Conservation (phyloP, 2,113 vertebrate genomes). For the Pseudois nayaur region DNA sequence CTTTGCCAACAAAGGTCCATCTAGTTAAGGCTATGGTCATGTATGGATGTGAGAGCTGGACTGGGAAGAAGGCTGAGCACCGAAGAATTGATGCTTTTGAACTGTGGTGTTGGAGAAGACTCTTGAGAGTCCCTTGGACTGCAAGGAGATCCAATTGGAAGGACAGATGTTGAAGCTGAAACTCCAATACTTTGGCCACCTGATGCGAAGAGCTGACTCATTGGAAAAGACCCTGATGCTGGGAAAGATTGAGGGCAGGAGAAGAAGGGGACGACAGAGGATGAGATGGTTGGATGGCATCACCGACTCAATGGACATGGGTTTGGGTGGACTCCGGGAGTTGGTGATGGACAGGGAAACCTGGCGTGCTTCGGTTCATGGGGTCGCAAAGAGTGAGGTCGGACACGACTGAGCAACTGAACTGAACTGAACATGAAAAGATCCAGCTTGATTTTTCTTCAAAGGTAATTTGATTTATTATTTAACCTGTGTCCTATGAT, state of each 20-base stretch:
- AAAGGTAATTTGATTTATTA: neutral
- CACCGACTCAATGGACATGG: neutral
- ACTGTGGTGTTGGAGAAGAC: neutral
- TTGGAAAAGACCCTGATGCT: neutral
- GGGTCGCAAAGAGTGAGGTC: neutral
- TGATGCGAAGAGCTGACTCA: neutral
- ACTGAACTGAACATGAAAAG: neutral
- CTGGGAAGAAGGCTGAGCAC: neutral
- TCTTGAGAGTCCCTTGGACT: neutral
- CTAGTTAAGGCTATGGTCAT: neutral
- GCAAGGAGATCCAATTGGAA: neutral
- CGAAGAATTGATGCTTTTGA: neutral
- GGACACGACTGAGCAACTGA: neutral
- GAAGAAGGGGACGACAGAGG: neutral
- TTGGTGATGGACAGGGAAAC: neutral
- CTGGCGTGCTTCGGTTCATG: neutral
- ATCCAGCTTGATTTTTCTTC: neutral
- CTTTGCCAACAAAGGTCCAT: too few species aligned
- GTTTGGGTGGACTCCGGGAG: neutral
- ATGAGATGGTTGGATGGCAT: neutral
- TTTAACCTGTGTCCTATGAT: neutral
- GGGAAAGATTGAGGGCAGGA: neutral
- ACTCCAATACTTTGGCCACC: neutral
- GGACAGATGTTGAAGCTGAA: neutral
- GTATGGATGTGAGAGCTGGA: neutral